Evolutionary conservation across 1,140 invertebrate genomes (phyloP).

Genomic region (Philaenus spumarius): DNA sequence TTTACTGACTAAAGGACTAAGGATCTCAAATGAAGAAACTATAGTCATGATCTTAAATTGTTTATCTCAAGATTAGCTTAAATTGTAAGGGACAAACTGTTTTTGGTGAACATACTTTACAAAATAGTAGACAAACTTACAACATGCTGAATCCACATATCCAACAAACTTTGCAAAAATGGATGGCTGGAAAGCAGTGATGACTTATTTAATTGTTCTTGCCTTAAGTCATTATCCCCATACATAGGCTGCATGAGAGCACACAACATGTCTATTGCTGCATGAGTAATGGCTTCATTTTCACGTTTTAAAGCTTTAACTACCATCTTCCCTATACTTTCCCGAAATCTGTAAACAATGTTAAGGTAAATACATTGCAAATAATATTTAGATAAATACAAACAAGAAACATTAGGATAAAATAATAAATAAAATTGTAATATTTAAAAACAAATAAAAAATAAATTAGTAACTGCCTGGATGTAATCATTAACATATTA

Average conservation of each 20-base stretch:
- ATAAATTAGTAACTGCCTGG: too few relatives aligned
- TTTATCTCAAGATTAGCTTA: too few relatives aligned
- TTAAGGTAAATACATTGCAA: not conserved
- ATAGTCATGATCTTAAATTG: too few relatives aligned
- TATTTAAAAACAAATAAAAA: too few relatives aligned
- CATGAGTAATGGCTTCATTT: slow-evolving; percentile 86
- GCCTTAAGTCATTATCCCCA: slow-evolving; percentile 86
- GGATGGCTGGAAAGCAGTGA: slow-evolving; percentile 86
- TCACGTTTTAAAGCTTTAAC: slow-evolving; percentile 85
- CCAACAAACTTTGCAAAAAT: slow-evolving; percentile 88
- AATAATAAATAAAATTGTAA: too few relatives aligned
- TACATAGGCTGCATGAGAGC: slow-evolving; percentile 99
- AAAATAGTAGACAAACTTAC: slow-evolving; percentile 49
- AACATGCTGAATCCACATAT: slow-evolving; percentile 94
- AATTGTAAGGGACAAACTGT: too few relatives aligned
- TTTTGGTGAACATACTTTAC: slow-evolving; percentile 3
- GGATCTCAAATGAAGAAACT: too few relatives aligned
- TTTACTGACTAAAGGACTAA: too few relatives aligned
- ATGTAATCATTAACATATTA: too few relatives aligned
- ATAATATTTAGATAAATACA: not conserved
- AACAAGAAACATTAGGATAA: not conserved
- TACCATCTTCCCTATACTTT: slow-evolving; percentile 87
- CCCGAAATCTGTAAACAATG: slow-evolving; percentile 66
- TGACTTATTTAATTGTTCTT: slow-evolving; percentile 97
- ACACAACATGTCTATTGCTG: slow-evolving; percentile 94